Conservation (phyloP, 2,888 invertebrate genomes). For the Sarcophaga variegata region DNA sequence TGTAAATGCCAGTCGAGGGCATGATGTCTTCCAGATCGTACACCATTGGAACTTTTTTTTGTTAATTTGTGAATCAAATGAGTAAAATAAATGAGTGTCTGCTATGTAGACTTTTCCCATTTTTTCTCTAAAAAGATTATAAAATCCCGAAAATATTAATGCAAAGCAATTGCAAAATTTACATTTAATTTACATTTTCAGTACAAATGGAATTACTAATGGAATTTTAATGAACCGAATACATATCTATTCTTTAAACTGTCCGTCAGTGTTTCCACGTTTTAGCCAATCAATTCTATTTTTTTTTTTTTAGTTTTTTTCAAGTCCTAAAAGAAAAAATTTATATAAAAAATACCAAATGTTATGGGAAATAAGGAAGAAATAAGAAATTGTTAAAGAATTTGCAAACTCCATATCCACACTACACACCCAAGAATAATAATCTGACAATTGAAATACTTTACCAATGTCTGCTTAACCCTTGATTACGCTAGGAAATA, state of each 20-base stretch:
- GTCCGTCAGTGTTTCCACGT: constrained; percentile 8
- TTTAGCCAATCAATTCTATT: neutral
- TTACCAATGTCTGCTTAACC: too few relatives aligned
- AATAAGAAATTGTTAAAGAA: neutral
- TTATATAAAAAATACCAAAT: neutral
- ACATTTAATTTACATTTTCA: constrained; percentile 24
- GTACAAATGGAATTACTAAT: constrained; percentile 20
- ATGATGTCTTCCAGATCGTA: too few relatives aligned
- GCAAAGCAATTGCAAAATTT: constrained; percentile 22
- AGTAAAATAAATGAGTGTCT: neutral
- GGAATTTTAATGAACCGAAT: constrained; percentile 41
- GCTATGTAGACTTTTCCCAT: constrained; percentile 17
- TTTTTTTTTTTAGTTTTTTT: neutral
- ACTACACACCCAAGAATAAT: neutral
- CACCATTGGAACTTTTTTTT: neutral
- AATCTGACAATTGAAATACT: neutral
- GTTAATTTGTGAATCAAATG: neutral
- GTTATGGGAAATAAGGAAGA: neutral
- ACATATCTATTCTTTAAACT: neutral
- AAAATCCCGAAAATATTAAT: constrained; percentile 33
- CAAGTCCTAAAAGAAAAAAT: neutral
- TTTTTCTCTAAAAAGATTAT: constrained; percentile 8
- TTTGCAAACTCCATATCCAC: constrained; percentile 23
- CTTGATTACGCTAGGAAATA: too few relatives aligned
- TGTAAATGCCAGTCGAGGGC: neutral